A percentile compares a stretch with the other conserved stretches of the same genome.
Evolutionary conservation across 2,797 vertebrate genomes (phyloP).

Genomic region (Trematomus bernacchii): DNA sequence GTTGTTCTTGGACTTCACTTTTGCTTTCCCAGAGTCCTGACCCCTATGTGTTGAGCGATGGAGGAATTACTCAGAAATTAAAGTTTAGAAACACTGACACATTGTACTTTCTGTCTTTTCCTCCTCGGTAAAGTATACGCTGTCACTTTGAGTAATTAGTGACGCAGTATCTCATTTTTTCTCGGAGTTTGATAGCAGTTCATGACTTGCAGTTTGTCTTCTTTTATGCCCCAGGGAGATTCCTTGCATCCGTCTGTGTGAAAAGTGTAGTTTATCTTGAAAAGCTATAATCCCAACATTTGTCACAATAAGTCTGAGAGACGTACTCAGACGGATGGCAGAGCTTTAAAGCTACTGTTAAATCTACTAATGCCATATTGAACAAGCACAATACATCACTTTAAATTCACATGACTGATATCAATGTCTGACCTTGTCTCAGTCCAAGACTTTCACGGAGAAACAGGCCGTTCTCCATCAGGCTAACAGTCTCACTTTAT

Average conservation of each 20-base stretch:
- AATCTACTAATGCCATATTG: slow-evolving; percentile 42
- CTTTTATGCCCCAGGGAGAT: neutral
- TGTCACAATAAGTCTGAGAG: slow-evolving; percentile 17
- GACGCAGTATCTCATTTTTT: slow-evolving; percentile 6
- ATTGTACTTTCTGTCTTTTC: slow-evolving; percentile 16
- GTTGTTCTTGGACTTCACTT: slow-evolving; percentile 55
- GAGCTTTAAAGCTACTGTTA: slow-evolving; percentile 34
- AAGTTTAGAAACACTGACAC: slow-evolving; percentile 29
- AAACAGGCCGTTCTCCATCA: slow-evolving; percentile 36
- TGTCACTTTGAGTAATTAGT: neutral
- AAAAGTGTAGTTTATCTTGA: slow-evolving; percentile 35
- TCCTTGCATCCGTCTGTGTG: slow-evolving; percentile 13
- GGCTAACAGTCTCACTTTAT: slow-evolving; percentile 43
- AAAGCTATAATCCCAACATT: slow-evolving; percentile 46
- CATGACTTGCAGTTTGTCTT: neutral
- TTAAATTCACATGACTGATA: slow-evolving; percentile 43
- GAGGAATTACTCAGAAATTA: slow-evolving; percentile 6
- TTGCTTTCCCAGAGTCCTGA: slow-evolving; percentile 44
- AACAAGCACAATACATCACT: slow-evolving; percentile 47
- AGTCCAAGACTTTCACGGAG: slow-evolving; percentile 19
- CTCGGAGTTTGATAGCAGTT: neutral
- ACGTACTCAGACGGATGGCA: slow-evolving; percentile 40
- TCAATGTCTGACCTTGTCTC: slow-evolving; percentile 23
- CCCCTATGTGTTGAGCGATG: slow-evolving; percentile 16
- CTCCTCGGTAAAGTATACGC: neutral